Evolutionary conservation across 92 coral and sea anemone genomes (phyloP), one percentile per base, ranked within the genome.

Genomic region (Paragorgia papillata): DNA sequence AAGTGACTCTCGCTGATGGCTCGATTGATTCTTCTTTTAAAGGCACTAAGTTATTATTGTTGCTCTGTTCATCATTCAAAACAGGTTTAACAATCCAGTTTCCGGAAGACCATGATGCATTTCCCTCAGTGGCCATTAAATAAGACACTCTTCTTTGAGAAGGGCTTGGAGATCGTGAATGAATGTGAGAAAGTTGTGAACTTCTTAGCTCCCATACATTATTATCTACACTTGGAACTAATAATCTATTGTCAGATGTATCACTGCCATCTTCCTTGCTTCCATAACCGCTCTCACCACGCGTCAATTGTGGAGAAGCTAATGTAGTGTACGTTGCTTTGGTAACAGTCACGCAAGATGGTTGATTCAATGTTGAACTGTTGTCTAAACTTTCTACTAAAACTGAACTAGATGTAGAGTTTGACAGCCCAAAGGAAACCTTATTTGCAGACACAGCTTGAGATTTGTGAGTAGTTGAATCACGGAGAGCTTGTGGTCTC

Each of bases 101-200:
- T 33, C 62, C 62, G 17, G 77, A 22, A 6, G 75, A 44, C 48
- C 44, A 68, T 1, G 75, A 70, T n/a, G 41, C 41, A 70, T 25
- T 24, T 25, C 77, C 62, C 30, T 70, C 77, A 27, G 98, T 94
- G 4, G 98, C 98, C 98, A 94, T 91, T 5, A 94, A 79, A 56
- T 94, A 94, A 0, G 98, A 94, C 17, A 93, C 88, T 50, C 98
- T 82, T 39, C 98, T 84, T 24, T 87, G 81, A 15, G 82, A 62
- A 31, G 77, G 77, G 51, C 77, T 70, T n/a, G 77, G 77, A 43
- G 77, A 70, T 21, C 77, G 61, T 20, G 77, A 29, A 14, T 46
- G 77, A 29, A 50, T 34, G 19, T 70, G 28, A n/a, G 26, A 27
- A 70, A 26, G 46, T 22, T 29, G 61, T 31, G 62, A 22, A 13